A percentile compares a stretch with the other conserved stretches of the same genome.
phyloP scores from a whole-genome alignment of 2,888 invertebrate species.

The Thyatira batis region DNA sequence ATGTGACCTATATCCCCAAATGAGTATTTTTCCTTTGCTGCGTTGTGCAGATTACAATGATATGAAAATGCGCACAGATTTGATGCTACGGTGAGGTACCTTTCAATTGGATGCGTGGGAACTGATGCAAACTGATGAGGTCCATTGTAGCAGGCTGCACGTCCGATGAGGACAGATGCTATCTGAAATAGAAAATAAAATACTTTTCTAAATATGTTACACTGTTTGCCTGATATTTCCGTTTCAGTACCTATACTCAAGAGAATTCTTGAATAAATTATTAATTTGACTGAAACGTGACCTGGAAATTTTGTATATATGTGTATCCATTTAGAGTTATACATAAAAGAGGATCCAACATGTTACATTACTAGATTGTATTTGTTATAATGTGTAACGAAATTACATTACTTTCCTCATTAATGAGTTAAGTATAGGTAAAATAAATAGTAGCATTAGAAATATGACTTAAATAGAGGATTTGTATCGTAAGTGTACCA shows the following conservation, averaged over 20 bases:
- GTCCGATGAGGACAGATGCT: slow-evolving; percentile 53
- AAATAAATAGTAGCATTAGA: too few relatives aligned
- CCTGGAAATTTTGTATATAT: background rate
- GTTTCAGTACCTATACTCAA: background rate
- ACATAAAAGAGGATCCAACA: background rate
- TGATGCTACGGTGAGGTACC: slow-evolving; percentile 40
- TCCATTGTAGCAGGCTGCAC: slow-evolving; percentile 54
- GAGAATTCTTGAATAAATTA: background rate
- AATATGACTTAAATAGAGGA: too few relatives aligned
- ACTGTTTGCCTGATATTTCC: background rate
- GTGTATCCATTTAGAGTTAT: background rate
- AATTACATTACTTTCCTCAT: too few relatives aligned
- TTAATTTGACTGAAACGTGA: background rate
- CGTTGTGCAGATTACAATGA: background rate
- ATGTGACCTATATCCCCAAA: background rate
- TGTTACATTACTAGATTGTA: background rate
- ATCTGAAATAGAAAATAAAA: slow-evolving; percentile 51
- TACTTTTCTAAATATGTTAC: slow-evolving; percentile 14
- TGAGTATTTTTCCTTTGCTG: background rate
- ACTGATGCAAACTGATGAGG: slow-evolving; percentile 44
- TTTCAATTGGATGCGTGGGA: slow-evolving; percentile 51
- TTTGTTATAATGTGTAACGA: too few relatives aligned
- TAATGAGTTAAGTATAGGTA: too few relatives aligned
- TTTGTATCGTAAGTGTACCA: too few relatives aligned
- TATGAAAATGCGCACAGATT: background rate